phyloP scores from a whole-genome alignment of 2,113 vertebrate genomes.

The Osmerus mordax region DNA sequence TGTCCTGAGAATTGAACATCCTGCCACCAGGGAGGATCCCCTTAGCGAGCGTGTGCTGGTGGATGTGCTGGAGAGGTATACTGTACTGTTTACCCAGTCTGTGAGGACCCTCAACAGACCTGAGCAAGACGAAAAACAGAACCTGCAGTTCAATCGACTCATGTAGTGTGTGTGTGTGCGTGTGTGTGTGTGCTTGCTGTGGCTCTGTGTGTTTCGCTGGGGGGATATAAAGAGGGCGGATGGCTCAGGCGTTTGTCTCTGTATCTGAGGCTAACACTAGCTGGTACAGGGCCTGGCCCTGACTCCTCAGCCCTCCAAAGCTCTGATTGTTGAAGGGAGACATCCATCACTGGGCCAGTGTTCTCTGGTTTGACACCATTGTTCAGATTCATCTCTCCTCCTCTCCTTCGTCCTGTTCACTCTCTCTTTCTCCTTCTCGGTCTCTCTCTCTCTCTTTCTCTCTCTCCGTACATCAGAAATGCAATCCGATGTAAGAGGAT shows the following conservation, averaged over 20 bases:
- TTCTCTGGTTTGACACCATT: conserved; percentile 86
- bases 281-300: conserved; percentile 79
- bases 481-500: neutral
- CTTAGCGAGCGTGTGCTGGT: too few relatives aligned
- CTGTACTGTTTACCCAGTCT: too few relatives aligned
- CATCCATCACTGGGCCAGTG: conserved; percentile 74
- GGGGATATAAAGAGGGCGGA: conserved; percentile 32
- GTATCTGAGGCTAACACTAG: conserved; percentile 74
- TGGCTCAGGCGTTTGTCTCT: conserved; percentile 59
- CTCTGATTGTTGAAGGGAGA: conserved; percentile 79
- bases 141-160: neutral
- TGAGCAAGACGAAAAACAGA: too few relatives aligned
- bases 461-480: neutral
- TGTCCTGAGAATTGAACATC: too few relatives aligned
- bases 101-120: too few relatives aligned
- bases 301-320: conserved; percentile 76
- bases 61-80: too few relatives aligned
- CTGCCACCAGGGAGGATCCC: too few relatives aligned
- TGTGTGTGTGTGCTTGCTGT: neutral
- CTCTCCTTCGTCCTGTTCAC: conserved; percentile 45
- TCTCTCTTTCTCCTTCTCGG: conserved; percentile 25
- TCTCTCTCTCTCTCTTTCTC: conserved; percentile 15
- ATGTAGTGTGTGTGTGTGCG: neutral
- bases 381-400: conserved; percentile 63
- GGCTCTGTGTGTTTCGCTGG: conserved; percentile 14